A percentile compares a stretch with the other conserved stretches of the same genome.
Evolutionary conservation across 1,140 invertebrate genomes (phyloP).

Genomic region (Procambarus virginalis): DNA sequence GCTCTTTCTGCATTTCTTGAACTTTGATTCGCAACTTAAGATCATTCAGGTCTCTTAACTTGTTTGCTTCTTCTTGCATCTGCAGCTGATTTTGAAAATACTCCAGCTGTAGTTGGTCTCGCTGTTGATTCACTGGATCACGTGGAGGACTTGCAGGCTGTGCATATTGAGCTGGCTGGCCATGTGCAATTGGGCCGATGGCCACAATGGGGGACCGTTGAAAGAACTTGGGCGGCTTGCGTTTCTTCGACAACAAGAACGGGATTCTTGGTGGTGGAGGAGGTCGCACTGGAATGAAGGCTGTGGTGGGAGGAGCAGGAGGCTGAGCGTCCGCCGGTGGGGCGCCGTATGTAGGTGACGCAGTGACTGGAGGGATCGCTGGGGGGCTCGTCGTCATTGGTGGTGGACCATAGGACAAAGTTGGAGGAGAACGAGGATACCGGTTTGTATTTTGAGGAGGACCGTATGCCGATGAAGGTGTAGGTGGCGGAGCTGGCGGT

Average conservation of each 20-base stretch:
- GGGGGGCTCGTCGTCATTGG: background rate
- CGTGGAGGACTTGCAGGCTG: background rate
- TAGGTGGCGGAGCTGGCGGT: slow-evolving; percentile 26
- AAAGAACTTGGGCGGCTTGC: slow-evolving; percentile 29
- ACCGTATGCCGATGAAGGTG: slow-evolving; percentile 21
- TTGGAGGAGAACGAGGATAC: slow-evolving; percentile 20
- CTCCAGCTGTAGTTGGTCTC: slow-evolving; percentile 40
- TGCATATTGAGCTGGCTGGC: background rate
- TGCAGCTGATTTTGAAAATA: slow-evolving; percentile 30
- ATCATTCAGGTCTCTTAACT: slow-evolving; percentile 40
- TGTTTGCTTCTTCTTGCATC: background rate
- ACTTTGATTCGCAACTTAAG: slow-evolving; percentile 35
- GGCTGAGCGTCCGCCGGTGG: slow-evolving; percentile 9
- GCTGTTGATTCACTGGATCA: slow-evolving; percentile 9
- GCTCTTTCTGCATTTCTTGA: slow-evolving; percentile 35
- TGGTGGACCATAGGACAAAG: background rate
- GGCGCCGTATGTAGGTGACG: slow-evolving; percentile 21
- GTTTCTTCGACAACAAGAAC: slow-evolving; percentile 28
- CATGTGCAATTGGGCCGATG: slow-evolving; percentile 5
- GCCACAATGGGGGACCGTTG: slow-evolving; percentile 40
- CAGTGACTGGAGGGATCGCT: background rate
- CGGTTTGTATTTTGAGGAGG: slow-evolving; percentile 12
- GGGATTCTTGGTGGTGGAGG: slow-evolving; percentile 14
- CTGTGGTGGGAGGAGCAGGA: slow-evolving; percentile 26
- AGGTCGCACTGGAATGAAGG: background rate